Percentiles rank a stretch among this genome's conserved stretches.
phyloP scores from a whole-genome alignment of 2,888 invertebrate species.

The Melolontha melolontha region DNA sequence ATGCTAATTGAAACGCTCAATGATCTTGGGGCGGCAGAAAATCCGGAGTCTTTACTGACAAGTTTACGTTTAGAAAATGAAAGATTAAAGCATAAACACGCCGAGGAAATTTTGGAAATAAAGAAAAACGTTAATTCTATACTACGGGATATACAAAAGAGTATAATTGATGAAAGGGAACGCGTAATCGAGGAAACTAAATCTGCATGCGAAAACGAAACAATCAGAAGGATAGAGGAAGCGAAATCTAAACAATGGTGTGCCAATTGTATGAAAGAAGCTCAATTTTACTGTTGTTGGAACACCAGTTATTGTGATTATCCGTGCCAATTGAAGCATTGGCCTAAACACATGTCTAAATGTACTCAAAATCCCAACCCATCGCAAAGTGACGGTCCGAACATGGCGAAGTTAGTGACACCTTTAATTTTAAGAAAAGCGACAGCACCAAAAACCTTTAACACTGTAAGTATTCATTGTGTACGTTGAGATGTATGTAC shows the following conservation, averaged over 20 bases:
- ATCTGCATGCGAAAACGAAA: constrained; percentile 76
- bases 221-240: constrained; percentile 78
- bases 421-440: constrained; percentile 39
- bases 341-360: constrained; percentile 79
- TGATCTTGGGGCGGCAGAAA: constrained; percentile 71
- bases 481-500: no score
- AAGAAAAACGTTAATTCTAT: constrained; percentile 61
- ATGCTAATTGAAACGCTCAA: constrained; percentile 76
- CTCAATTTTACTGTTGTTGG: constrained; percentile 96
- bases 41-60: constrained; percentile 71
- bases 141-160: constrained; percentile 61
- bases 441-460: constrained; percentile 27
- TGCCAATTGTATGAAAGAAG: constrained; percentile 87
- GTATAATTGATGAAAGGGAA: constrained; percentile 70
- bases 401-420: constrained; percentile 23
- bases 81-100: constrained; percentile 76
- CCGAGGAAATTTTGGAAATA: constrained; percentile 78
- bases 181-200: constrained; percentile 75
- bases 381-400: background rate
- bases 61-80: constrained; percentile 77
- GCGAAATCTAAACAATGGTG: constrained; percentile 95
- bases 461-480: constrained; percentile 17
- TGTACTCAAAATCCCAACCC: constrained; percentile 66
- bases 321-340: constrained; percentile 88
- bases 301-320: constrained; percentile 95